A percentile compares a stretch with the other conserved stretches of the same genome.
These are phyloP conservation scores for Rhynchonycteris naso DNA, from an alignment of 2,797 vertebrate species.

Conservation along the genomic window DNA sequence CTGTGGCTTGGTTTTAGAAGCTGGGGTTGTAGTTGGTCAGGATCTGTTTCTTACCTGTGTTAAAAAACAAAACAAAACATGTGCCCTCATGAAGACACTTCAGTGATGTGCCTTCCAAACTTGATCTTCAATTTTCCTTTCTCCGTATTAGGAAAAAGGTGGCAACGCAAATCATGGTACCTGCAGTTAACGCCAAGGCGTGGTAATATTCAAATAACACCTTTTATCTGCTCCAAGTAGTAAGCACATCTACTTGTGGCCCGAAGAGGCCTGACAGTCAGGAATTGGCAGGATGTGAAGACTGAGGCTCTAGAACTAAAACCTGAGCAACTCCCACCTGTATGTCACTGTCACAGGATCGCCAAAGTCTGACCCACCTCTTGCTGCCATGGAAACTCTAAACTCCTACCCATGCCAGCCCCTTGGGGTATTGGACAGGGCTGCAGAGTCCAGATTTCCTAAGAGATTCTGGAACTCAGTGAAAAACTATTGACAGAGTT, in stretches of 20 bases:
- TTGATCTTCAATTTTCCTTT: neutral
- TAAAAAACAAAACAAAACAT: neutral
- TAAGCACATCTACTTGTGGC: neutral
- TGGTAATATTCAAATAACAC: neutral
- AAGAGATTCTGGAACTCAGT: neutral
- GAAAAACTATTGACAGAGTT: neutral
- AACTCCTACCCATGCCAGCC: neutral
- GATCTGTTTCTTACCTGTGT: neutral
- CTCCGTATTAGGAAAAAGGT: neutral
- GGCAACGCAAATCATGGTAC: neutral
- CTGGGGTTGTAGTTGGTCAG: neutral
- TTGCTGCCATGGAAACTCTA: neutral
- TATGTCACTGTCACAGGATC: too few relatives aligned
- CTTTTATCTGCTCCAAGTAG: neutral
- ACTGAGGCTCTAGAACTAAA: too few relatives aligned
- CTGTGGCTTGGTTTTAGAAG: conserved; percentile 16
- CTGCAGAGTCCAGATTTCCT: neutral
- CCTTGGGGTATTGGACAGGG: neutral
- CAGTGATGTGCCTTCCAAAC: neutral
- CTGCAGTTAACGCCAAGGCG: neutral
- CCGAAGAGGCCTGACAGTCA: too few relatives aligned
- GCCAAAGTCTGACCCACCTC: neutral
- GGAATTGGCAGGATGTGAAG: too few relatives aligned
- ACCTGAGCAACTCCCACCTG: too few relatives aligned
- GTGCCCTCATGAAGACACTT: neutral